Evolutionary conservation across 2,113 vertebrate genomes (phyloP).

Genomic region (Cebidichthys violaceus): DNA sequence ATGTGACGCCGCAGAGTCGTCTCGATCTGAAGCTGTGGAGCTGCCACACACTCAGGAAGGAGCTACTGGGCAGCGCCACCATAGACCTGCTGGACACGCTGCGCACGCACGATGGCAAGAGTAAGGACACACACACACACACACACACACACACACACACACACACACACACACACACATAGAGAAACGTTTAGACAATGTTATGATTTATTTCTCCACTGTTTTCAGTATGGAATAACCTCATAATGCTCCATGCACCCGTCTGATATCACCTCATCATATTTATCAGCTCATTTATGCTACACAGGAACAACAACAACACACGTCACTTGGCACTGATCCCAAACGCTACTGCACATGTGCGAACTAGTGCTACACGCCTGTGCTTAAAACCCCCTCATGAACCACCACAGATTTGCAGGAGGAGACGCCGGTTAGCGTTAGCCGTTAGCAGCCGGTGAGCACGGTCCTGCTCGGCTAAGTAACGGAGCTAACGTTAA

Average conservation of each 20-base stretch:
- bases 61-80: conserved; percentile 91
- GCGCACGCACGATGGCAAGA: conserved; percentile 88
- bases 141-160: neutral
- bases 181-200: too few relatives aligned
- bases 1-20: conserved; percentile 93
- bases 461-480: too few relatives aligned
- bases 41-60: conserved; percentile 94
- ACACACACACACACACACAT: neutral
- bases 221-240: neutral
- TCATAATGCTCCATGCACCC: neutral
- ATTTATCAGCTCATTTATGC: neutral
- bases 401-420: too few relatives aligned
- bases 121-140: conserved; percentile 76
- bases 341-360: too few relatives aligned
- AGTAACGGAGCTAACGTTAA: too few relatives aligned
- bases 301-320: neutral
- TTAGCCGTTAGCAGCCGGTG: too few relatives aligned
- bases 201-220: neutral
- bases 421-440: too few relatives aligned
- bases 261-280: too few relatives aligned
- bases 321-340: neutral
- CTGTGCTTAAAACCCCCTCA: too few relatives aligned
- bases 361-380: too few relatives aligned
- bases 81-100: conserved; percentile 89
- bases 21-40: conserved; percentile 96